Evolutionary conservation across 2,113 vertebrate species (phyloP), one percentile per base, ranked within the genome.

Genomic region (Pogonocichla stellata): DNA sequence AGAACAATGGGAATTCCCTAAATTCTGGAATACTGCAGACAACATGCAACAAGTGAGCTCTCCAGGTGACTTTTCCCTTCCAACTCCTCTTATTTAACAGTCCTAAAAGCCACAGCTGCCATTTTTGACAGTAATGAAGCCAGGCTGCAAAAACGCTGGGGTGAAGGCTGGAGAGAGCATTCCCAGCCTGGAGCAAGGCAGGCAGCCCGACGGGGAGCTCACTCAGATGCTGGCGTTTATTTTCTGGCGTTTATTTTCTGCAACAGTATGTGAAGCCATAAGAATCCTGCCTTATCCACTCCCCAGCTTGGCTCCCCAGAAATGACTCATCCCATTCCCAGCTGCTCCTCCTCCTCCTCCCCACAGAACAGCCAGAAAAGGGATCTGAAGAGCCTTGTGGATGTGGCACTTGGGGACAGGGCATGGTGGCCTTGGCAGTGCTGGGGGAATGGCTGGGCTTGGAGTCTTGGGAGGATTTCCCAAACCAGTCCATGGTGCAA

Each of bases 181-280:
- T 42, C 54, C 15, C 86, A 90, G 83, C 54, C 22, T 29, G 64
- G 61, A 72, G 65, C 51, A 78, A 57, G 82, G 58, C 85, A 80
- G 71, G 74, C 82, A 90, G 83, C 77, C 22, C 43, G 9, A 86
- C 7, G n/a, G 88, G 83, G 74, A 70, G 69, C 80, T 92, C 33
- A 12, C 75, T 92, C 16, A 71, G 86, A 94, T 47, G 67, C 50
- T 34, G 66, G 43, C 31, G 34, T 93, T 92, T 95, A 88, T 93
- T 94, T 95, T 94, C 50, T 34, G 66, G 43, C 31, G 34, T 93
- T 92, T 95, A 88, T 93, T 94, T 96, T 95, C 91, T 92, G 88
- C 88, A 94, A 25, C 56, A 51, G 24, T 14, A 28, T 54, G 92
- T 70, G 67, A 73, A 96, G 82, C 86, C 77, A 42, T 61, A 86